A percentile compares a stretch with the other conserved stretches of the same genome.
Conservation (phyloP, 2,113 vertebrate genomes). For the Chaenocephalus aceratus region DNA sequence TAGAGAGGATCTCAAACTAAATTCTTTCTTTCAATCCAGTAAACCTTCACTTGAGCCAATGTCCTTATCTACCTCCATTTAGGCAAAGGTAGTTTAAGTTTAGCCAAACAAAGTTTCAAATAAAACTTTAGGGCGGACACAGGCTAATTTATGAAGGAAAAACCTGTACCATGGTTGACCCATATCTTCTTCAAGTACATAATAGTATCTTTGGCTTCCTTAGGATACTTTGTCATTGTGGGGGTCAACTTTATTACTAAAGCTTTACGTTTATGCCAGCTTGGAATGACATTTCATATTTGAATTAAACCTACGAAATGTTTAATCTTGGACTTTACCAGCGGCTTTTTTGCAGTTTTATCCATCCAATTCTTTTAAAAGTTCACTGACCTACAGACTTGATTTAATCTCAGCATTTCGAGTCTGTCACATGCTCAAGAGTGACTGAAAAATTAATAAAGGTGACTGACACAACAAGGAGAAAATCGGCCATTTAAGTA, state of each 20-base stretch:
- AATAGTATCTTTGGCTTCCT: constrained; percentile 9
- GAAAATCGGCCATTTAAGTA: constrained; percentile 80
- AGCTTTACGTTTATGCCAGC: not conserved
- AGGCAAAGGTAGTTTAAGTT: constrained; percentile 32
- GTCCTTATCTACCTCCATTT: constrained; percentile 47
- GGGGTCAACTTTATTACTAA: constrained; percentile 14
- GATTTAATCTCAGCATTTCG: constrained; percentile 31
- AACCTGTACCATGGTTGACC: constrained; percentile 2
- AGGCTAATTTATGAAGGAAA: not conserved
- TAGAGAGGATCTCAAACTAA: constrained; percentile 56
- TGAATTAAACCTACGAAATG: not conserved
- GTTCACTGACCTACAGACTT: constrained; percentile 42
- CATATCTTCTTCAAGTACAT: constrained; percentile 17
- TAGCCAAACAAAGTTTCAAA: constrained; percentile 30
- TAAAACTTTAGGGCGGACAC: constrained; percentile 1
- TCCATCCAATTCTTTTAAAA: constrained; percentile 38
- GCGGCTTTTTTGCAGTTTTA: constrained; percentile 16
- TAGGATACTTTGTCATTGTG: not conserved
- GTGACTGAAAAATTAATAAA: constrained; percentile 71
- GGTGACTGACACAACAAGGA: constrained; percentile 79
- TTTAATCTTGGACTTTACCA: constrained; percentile 9
- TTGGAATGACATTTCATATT: not conserved
- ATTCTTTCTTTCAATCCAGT: constrained; percentile 60
- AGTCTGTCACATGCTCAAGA: constrained; percentile 51
- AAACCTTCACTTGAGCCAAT: constrained; percentile 50